A percentile compares a stretch with the other conserved stretches of the same genome.
Conservation (phyloP, 2,113 vertebrate genomes). For the Pogona vitticeps region DNA sequence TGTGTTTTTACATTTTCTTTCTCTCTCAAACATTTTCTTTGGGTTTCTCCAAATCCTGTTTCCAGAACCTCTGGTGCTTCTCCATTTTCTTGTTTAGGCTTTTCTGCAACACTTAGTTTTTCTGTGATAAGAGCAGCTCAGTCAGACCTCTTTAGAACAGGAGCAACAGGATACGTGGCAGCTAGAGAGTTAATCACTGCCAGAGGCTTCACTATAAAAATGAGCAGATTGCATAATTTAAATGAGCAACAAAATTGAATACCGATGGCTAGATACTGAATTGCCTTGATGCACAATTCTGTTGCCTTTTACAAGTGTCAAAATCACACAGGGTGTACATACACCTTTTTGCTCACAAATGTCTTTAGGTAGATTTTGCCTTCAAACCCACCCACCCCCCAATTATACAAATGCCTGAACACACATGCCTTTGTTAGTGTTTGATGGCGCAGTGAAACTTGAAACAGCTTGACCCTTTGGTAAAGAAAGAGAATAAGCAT, state of each 20-base stretch:
- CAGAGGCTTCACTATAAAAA: neutral
- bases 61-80: neutral
- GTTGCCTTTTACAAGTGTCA: neutral
- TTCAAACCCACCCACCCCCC: neutral
- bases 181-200: neutral
- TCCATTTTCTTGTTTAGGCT: neutral
- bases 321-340: neutral
- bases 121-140: neutral
- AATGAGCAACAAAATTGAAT: too few species aligned
- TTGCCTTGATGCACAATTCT: neutral
- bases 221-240: too few species aligned
- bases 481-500: neutral
- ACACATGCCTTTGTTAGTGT: too few species aligned
- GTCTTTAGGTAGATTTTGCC: neutral
- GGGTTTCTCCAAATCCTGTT: neutral
- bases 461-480: neutral
- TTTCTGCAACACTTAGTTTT: too few species aligned
- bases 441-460: neutral
- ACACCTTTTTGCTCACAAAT: too few species aligned
- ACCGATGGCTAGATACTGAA: neutral
- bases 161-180: neutral
- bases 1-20: too few species aligned
- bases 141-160: neutral
- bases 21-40: too few species aligned
- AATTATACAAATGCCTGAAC: neutral